These are phyloP conservation scores for Brachycybe producta DNA, from an alignment of 2,888 invertebrate species.

Conservation along the genomic window DNA sequence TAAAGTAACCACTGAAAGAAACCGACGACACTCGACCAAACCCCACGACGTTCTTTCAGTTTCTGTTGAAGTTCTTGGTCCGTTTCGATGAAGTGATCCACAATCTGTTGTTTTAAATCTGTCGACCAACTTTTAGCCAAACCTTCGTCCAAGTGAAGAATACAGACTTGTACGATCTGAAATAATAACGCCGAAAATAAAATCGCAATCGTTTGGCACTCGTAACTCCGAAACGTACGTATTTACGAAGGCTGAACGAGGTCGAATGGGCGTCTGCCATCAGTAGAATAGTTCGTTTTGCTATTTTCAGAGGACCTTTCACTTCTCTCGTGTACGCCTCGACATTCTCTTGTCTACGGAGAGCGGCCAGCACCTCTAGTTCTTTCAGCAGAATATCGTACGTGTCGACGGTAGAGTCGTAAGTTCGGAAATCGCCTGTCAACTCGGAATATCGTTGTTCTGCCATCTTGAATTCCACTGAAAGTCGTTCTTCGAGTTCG, in stretches of 20 bases:
- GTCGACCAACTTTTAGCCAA: conserved; percentile 21
- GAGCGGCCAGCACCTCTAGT: conserved; percentile 11
- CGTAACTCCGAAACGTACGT: conserved; percentile 22
- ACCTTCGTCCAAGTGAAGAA: conserved; percentile 22
- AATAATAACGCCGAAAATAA: not conserved
- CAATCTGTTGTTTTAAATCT: conserved; percentile 20
- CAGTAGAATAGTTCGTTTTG: conserved; percentile 21
- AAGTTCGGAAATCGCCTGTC: conserved; percentile 15
- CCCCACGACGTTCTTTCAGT: conserved; percentile 16
- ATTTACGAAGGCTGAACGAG: conserved; percentile 20
- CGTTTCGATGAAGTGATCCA: conserved; percentile 21
- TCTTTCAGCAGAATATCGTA: conserved; percentile 6
- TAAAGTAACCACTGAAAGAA: conserved; percentile 22
- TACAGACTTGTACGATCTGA: conserved; percentile 20
- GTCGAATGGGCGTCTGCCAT: conserved; percentile 21
- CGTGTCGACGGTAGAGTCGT: not conserved
- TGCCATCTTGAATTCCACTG: not conserved
- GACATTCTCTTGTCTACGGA: conserved; percentile 21
- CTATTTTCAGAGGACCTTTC: conserved; percentile 18
- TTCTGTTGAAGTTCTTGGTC: conserved; percentile 19
- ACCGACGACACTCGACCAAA: conserved; percentile 22
- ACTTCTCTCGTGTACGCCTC: conserved; percentile 22
- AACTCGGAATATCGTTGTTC: conserved; percentile 10
- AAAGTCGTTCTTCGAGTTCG: conserved; percentile 10
- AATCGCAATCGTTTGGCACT: not conserved